Percentiles rank a stretch among this genome's conserved stretches.
Conservation (phyloP, 2,113 vertebrate species). For the Stegostoma tigrinum region DNA sequence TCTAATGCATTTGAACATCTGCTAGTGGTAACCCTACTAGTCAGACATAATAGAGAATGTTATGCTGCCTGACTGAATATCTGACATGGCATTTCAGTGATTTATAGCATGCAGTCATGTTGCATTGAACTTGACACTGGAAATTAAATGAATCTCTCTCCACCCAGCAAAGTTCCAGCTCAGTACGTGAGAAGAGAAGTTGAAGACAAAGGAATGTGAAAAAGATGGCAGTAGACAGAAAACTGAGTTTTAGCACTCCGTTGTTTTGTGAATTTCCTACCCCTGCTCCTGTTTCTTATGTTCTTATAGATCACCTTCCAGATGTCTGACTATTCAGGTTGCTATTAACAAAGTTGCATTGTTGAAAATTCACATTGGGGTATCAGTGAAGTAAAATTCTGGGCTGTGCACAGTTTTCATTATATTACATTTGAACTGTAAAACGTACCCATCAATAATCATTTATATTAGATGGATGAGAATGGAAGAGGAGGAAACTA, state of each 20-base stretch:
- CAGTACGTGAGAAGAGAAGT: neutral
- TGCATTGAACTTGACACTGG: neutral
- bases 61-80: neutral
- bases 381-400: neutral
- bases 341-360: neutral
- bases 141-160: neutral
- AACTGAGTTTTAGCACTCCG: neutral
- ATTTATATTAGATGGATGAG: neutral
- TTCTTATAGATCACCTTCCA: neutral
- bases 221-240: neutral
- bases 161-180: neutral
- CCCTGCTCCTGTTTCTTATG: too few species aligned
- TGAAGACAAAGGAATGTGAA: neutral
- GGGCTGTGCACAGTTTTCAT: neutral
- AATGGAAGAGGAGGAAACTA: neutral
- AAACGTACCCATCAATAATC: neutral
- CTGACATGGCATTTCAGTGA: neutral
- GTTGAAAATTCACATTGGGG: neutral
- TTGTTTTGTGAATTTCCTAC: neutral
- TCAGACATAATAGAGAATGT: neutral
- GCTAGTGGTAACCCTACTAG: neutral
- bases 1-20: neutral
- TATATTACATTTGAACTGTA: neutral
- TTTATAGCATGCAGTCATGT: neutral
- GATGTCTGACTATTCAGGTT: neutral